Evolutionary conservation across 1,140 invertebrate genomes (phyloP), one percentile per base, ranked within the genome.

Genomic region (Bombus ignitus): DNA sequence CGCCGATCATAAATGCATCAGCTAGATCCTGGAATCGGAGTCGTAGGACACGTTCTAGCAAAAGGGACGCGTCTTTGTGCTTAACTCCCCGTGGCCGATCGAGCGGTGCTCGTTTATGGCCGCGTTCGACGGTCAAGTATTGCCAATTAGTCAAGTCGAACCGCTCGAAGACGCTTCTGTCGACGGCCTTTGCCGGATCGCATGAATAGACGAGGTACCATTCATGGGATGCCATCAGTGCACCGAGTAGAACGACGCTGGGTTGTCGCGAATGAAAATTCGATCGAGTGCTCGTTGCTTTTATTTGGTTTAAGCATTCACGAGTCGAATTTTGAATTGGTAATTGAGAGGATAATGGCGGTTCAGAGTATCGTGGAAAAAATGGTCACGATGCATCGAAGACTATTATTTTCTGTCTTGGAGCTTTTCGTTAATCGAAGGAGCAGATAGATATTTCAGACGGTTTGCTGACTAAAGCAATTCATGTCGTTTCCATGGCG

Each of bases 121-220:
- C 28, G 59, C 59, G 59, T 66, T 62, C 75, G 39, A 65, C 75
- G 57, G 57, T 78, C 59, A 42, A 78, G 75, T 65, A 78, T 78
- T 42, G 75, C 59, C 75, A 78, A 78, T 78, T 78, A 78, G 75
- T 78, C 75, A 78, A 78, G 75, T 78, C 75, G 32, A 78, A 32
- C 75, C 75, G 57, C 28, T 78, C 28, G 75, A 66, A 78, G 75
- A 62, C 75, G 75, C 75, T 78, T 78, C 75, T 59, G 39, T 39
- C 25, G 39, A 53, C 32, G 42, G 42, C 32, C 73, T 75, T 75
- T 53, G 22, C 73, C n/a, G 42, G 75, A n/a, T 35, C 28, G 75
- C 59, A 78, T 66, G 75, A 78, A 78, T 78, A 78, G 75, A 42
- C 37, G 28, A 44, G 42, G 59, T n/a, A 68, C 39, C 44, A 83